Conservation (phyloP, 2,113 vertebrate genomes). For the Ariopsis seemanni region DNA sequence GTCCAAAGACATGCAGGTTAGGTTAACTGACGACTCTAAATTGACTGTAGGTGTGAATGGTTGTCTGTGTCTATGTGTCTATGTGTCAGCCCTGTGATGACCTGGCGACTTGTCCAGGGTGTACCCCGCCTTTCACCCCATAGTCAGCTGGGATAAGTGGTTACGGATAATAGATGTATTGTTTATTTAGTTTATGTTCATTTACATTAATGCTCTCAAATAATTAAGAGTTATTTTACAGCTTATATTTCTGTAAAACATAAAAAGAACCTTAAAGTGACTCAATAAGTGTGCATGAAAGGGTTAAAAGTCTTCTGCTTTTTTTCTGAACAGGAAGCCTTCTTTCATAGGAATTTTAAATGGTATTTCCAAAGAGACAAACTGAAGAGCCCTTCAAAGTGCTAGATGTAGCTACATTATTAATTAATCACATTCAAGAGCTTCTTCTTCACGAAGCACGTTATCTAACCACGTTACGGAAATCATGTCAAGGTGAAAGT, state of each 20-base stretch:
- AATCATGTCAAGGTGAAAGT: not conserved
- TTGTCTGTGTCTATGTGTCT: too few species aligned
- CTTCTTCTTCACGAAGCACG: constrained; percentile 1
- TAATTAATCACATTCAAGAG: not conserved
- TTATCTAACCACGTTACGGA: not conserved
- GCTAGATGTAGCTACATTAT: constrained; percentile 8
- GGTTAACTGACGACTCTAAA: too few species aligned
- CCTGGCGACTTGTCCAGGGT: too few species aligned
- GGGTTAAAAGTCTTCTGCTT: not conserved
- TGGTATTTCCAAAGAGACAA: not conserved
- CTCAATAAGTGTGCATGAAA: not conserved
- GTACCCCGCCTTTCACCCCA: too few species aligned
- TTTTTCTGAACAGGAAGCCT: not conserved
- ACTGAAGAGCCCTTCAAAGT: not conserved
- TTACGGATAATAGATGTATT: too few species aligned
- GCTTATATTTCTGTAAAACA: not conserved
- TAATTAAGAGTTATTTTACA: not conserved
- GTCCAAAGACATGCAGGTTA: too few species aligned
- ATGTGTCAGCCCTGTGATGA: too few species aligned
- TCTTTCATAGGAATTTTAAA: not conserved
- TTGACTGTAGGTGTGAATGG: too few species aligned
- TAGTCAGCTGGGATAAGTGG: too few species aligned
- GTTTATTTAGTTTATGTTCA: too few species aligned
- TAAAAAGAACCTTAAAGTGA: not conserved
- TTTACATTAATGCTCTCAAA: too few species aligned